Percentiles rank a stretch among this genome's conserved stretches.
These are phyloP conservation scores for Opisthograptis luteolata DNA, from an alignment of 2,888 invertebrate species.

Conservation along the genomic window DNA sequence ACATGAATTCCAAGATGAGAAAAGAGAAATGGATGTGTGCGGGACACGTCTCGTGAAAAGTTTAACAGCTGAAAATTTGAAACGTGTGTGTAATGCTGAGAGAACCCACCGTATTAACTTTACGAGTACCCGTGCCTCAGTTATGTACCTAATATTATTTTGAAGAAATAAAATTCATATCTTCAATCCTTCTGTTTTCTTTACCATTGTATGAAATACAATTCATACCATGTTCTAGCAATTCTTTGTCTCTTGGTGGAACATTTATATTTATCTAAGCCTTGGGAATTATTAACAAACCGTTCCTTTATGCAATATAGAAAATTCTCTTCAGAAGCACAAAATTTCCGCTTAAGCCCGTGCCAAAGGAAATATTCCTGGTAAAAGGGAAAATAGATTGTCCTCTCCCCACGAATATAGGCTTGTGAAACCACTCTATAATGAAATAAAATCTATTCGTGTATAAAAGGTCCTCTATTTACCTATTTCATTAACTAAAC, in stretches of 20 bases:
- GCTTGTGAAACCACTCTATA: constrained; percentile 2
- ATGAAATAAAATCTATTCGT: too few species aligned
- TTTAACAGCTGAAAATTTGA: constrained; percentile 18
- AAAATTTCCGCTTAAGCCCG: constrained; percentile 17
- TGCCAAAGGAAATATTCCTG: constrained; percentile 20
- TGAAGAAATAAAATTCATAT: too few species aligned
- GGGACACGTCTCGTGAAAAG: constrained; percentile 18
- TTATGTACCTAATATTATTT: too few species aligned
- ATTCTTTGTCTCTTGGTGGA: too few species aligned
- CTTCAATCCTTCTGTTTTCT: too few species aligned
- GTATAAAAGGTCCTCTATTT: too few species aligned
- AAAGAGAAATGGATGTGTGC: constrained; percentile 11
- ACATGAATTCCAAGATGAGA: constrained; percentile 5
- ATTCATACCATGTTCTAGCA: too few species aligned
- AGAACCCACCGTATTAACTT: neutral
- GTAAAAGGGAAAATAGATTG: constrained; percentile 16
- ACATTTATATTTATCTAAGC: too few species aligned
- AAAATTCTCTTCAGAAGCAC: constrained; percentile 13
- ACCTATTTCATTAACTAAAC: too few species aligned
- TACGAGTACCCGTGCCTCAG: neutral
- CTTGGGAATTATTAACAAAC: constrained; percentile 18
- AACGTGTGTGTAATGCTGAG: constrained; percentile 16
- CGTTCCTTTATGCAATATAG: constrained; percentile 24
- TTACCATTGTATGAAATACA: constrained; percentile 1
- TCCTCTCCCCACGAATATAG: constrained; percentile 2